Base-by-base conservation (phyloP, 2,888 invertebrate genomes). In the Drosophila leonis region DNA sequence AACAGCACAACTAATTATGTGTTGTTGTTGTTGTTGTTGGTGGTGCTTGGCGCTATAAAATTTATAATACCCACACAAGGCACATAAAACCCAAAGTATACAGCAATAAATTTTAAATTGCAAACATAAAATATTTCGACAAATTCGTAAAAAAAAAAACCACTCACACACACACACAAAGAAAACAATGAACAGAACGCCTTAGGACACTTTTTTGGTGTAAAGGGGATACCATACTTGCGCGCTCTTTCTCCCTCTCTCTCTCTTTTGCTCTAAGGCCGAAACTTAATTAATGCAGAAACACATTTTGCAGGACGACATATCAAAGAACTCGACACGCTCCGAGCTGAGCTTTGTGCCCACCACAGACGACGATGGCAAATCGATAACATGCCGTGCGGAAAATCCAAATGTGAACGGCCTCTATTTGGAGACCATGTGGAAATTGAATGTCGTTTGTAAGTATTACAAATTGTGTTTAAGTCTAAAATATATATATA, bases 361-460 rank as follows among this genome's bases (percentile, higher is more conserved):
- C 65, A 96, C 97, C 66, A 95, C 97, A 82, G 97, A 97, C 91
- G 98, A 98, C 94, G 97, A 98, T 94, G 97, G 97, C 86, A 97
- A 97, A 94, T 95, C 95, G 87, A 95, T 98, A 94, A 96, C 96
- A 72, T 98, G 98, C 94, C 95, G 97, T 90, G 97, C 97, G 12
- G 97, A 98, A 94, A 98, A 98, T 94, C 97, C 97, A 74, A 97
- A 97, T 94, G 97, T 97, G 88, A 97, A 96, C 74, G 96, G 97
- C 60, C 95, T 97, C 83, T 96, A 94, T 92, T 94, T 97, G 85
- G 98, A 98, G 93, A 96, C 97, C 83, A 95, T 96, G 62, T 97
- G 97, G 97, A 96, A 95, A 92, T 96, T 98, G 92, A 96, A 96
- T 94, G 97, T 98, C 90, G 97, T 97, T 83, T 98, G 98, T 98